Evolutionary conservation across 2,888 invertebrate species (phyloP).

Genomic region (Drosophila melanocephala): DNA sequence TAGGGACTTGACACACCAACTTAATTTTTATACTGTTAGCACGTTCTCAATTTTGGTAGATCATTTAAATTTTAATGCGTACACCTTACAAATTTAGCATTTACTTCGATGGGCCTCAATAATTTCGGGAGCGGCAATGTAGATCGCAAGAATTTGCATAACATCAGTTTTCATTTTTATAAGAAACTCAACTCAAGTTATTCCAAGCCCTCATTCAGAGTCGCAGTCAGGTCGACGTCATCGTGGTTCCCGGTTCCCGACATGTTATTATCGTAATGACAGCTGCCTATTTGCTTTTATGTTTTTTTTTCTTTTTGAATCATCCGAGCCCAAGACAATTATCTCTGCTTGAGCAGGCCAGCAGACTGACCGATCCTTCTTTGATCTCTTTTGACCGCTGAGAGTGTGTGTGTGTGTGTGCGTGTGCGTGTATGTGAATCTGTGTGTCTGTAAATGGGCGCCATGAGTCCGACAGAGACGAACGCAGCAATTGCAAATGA

Average conservation of each 20-base stretch:
- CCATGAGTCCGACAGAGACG: slow-evolving; percentile 33
- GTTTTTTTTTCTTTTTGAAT: slow-evolving; percentile 47
- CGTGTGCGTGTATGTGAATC: slow-evolving; percentile 13
- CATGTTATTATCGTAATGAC: slow-evolving; percentile 83
- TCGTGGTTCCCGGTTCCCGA: slow-evolving; percentile 65
- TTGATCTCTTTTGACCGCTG: slow-evolving; percentile 27
- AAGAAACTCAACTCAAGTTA: slow-evolving; percentile 32
- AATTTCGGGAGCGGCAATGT: background rate
- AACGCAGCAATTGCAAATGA: slow-evolving; percentile 40
- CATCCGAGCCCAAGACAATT: slow-evolving; percentile 71
- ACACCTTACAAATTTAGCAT: background rate
- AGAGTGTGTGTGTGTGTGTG: slow-evolving; percentile 8
- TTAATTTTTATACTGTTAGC: background rate
- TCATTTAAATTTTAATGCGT: background rate
- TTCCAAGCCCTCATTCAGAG: slow-evolving; percentile 47
- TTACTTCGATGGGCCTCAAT: background rate
- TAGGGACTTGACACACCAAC: background rate
- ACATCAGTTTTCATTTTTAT: slow-evolving; percentile 10
- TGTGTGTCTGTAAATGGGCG: slow-evolving; percentile 32
- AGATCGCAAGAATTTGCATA: slow-evolving; percentile 2
- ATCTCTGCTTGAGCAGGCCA: slow-evolving; percentile 68
- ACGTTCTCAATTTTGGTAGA: background rate
- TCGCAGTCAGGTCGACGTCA: slow-evolving; percentile 52
- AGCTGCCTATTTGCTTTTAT: slow-evolving; percentile 83
- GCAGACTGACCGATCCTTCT: slow-evolving; percentile 52